Percentiles rank a stretch among this genome's conserved stretches.
Evolutionary conservation across 1,140 invertebrate species (phyloP).

Genomic region (Luehdorfia chinensis): DNA sequence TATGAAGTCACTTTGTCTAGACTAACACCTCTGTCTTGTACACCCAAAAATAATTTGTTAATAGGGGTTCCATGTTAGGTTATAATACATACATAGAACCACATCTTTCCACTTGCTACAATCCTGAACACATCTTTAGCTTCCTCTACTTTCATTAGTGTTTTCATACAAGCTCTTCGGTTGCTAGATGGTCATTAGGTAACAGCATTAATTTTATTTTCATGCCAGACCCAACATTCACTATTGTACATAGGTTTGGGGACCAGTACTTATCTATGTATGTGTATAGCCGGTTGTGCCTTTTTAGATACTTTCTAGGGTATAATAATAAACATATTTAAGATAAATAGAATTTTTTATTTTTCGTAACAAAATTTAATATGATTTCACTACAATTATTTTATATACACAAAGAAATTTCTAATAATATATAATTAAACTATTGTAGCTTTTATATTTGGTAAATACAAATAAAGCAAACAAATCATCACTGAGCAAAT

Average conservation of each 20-base stretch:
- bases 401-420: slow-evolving; percentile 15
- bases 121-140: no score
- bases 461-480: slow-evolving; percentile 2
- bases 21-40: slow-evolving; percentile 87
- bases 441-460: neutral
- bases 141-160: slow-evolving; percentile 21
- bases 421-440: neutral
- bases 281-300: no score
- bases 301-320: no score
- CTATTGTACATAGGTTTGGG: no score
- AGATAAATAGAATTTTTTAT: slow-evolving; percentile 39
- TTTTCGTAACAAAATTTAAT: slow-evolving; percentile 27
- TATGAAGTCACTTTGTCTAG: slow-evolving; percentile 88
- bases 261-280: no score
- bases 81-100: slow-evolving; percentile 22
- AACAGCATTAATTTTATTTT: no score
- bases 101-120: no score
- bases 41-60: slow-evolving; percentile 95
- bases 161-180: no score
- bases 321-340: no score
- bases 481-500: slow-evolving; percentile 7
- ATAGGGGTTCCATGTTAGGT: slow-evolving; percentile 80
- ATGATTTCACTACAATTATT: slow-evolving; percentile 21
- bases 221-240: no score
- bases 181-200: no score